Conservation (phyloP, 2,797 vertebrate genomes). For the Falco novaeseelandiae region DNA sequence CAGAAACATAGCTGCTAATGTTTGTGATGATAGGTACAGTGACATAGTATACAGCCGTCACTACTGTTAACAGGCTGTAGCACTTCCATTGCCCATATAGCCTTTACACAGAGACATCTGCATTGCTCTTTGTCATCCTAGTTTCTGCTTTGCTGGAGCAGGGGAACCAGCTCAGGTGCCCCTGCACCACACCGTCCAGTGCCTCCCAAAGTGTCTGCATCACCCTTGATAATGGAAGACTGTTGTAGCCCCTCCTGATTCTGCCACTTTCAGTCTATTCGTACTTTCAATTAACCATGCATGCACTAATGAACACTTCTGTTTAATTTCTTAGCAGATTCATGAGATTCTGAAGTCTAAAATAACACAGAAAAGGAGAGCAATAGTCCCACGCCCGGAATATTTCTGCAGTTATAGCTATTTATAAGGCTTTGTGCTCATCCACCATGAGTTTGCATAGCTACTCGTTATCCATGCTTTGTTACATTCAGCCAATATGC, state of each 20-base stretch:
- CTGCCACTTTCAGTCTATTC: background rate
- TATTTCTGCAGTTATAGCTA: background rate
- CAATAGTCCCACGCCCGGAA: background rate
- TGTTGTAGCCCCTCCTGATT: background rate
- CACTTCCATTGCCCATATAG: background rate
- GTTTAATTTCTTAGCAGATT: background rate
- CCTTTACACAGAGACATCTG: background rate
- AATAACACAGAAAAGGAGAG: background rate
- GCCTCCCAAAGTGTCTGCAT: background rate
- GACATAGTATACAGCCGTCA: background rate
- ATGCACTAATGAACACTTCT: background rate
- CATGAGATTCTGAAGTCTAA: background rate
- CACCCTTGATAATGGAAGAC: background rate
- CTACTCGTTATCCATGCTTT: background rate
- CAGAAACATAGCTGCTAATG: background rate
- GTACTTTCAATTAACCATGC: background rate
- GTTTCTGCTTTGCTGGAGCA: background rate
- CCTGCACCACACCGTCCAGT: background rate
- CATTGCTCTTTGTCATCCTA: background rate
- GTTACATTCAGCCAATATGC: background rate
- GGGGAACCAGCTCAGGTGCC: background rate
- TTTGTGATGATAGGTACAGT: background rate
- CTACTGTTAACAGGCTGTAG: background rate
- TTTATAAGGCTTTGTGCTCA: background rate
- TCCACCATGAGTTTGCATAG: background rate